phyloP scores from a whole-genome alignment of 2,113 vertebrate genomes.

The Nycticorax nycticorax region DNA sequence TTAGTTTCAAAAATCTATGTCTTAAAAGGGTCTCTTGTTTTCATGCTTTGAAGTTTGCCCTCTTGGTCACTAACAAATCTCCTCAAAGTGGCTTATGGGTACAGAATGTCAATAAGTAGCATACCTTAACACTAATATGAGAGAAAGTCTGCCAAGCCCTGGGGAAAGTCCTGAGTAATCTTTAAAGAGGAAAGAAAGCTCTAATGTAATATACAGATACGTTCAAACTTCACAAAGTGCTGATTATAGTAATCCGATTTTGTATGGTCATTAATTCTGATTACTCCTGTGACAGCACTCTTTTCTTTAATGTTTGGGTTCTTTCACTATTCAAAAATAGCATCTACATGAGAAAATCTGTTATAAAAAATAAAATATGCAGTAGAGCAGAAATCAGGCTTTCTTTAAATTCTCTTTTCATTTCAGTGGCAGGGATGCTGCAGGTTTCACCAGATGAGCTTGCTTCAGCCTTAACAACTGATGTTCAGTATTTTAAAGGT shows the following conservation, averaged over 20 bases:
- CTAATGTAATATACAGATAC: background rate
- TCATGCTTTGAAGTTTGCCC: conserved; percentile 16
- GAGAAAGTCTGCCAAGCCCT: background rate
- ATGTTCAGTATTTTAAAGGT: conserved; percentile 95
- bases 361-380: background rate
- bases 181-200: background rate
- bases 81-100: background rate
- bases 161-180: background rate
- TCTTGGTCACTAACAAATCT: conserved; percentile 1
- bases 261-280: background rate
- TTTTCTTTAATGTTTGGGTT: background rate
- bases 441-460: conserved; percentile 88
- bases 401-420: background rate
- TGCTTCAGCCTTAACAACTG: conserved; percentile 87
- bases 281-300: background rate
- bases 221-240: background rate
- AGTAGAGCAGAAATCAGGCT: background rate
- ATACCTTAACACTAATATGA: background rate
- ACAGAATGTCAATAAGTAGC: background rate
- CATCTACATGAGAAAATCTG: background rate
- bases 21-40: background rate
- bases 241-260: background rate
- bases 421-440: conserved; percentile 87
- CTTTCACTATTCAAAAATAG: background rate
- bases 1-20: conserved; percentile 28